Evolutionary conservation across 2,113 vertebrate species (phyloP).

Genomic region (Henicopernis longicauda): DNA sequence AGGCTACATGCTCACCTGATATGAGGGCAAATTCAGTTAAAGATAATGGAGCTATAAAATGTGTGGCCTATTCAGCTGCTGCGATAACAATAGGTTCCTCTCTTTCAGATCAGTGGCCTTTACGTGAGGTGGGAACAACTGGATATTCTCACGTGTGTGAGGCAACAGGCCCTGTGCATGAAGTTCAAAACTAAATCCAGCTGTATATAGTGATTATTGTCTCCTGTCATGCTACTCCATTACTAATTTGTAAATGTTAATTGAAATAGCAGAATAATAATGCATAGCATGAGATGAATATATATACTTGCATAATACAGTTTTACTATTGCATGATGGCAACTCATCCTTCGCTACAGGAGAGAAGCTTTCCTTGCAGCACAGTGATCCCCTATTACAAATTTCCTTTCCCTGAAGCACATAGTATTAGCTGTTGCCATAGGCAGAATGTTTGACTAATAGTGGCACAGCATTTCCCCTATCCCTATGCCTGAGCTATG

Average conservation of each 20-base stretch:
- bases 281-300: not conserved
- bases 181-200: not conserved
- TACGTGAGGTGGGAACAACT: not conserved
- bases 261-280: not conserved
- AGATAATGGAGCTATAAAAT: not conserved
- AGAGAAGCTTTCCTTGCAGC: not conserved
- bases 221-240: not conserved
- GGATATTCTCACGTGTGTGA: not conserved
- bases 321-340: not conserved
- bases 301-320: not conserved
- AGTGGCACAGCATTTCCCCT: not conserved
- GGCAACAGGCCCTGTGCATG: not conserved
- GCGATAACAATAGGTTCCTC: not conserved
- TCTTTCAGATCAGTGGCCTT: not conserved
- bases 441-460: not conserved
- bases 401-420: not conserved
- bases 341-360: not conserved
- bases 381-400: not conserved
- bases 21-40: not conserved
- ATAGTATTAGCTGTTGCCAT: not conserved
- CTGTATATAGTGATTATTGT: not conserved
- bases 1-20: not conserved
- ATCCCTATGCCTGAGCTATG: accelerated
- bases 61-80: not conserved
- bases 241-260: not conserved